A percentile compares a stretch with the other conserved stretches of the same genome.
phyloP scores from a whole-genome alignment of 35 echinoderm and acorn worm species.

The Stichopus chloronotus region DNA sequence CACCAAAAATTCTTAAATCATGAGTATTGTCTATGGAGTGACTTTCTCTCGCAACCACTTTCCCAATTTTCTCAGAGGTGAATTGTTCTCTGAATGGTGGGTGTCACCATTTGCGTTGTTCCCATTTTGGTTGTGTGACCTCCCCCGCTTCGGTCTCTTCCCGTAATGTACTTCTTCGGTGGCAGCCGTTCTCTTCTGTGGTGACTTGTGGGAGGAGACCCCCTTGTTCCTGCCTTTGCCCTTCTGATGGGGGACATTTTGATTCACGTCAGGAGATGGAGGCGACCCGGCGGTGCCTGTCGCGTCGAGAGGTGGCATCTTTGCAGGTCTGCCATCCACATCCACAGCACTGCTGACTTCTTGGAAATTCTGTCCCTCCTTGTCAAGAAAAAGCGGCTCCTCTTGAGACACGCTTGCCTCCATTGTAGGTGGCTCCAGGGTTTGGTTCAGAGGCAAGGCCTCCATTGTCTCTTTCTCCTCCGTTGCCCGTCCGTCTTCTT shows the following conservation, averaged over 20 bases:
- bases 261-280: background rate
- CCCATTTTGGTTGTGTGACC: constrained; percentile 9
- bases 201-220: background rate
- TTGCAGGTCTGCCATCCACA: background rate
- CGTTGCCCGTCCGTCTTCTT: background rate
- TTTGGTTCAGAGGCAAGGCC: background rate
- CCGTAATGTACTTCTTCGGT: background rate
- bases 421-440: background rate
- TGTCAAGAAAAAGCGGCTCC: too few species aligned
- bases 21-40: background rate
- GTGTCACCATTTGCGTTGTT: background rate
- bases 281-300: background rate
- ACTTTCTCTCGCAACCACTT: constrained; percentile 38
- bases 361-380: too few species aligned
- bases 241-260: background rate
- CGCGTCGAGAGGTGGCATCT: background rate
- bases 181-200: background rate
- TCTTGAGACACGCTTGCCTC: background rate
- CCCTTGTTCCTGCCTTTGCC: background rate
- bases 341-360: background rate
- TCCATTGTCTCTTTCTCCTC: background rate
- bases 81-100: background rate
- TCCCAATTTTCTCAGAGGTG: constrained; percentile 33
- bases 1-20: too few species aligned
- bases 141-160: constrained; percentile 11